phyloP scores from a whole-genome alignment of 30 jellyfish, hydroid and myxozoan genomes.

The Aurelia sp. region DNA sequence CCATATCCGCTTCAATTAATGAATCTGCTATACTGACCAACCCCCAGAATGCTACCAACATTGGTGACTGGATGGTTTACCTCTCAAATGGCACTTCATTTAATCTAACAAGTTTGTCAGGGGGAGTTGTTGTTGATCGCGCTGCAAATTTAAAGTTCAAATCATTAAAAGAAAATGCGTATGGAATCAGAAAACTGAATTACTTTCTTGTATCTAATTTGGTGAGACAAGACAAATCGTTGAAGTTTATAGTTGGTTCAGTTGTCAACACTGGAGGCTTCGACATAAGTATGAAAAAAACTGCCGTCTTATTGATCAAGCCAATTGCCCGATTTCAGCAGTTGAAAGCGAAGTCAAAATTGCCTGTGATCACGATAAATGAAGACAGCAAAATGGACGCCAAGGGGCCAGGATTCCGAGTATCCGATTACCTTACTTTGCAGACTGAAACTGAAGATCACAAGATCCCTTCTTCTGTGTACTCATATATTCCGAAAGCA shows the following conservation, averaged over 20 bases:
- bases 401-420: background rate
- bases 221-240: background rate
- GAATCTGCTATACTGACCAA: slow-evolving; percentile 9
- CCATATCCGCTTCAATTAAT: slow-evolving; percentile 22
- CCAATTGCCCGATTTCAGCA: slow-evolving; percentile 48
- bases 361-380: background rate
- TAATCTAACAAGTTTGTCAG: slow-evolving; percentile 3
- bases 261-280: background rate
- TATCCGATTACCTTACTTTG: background rate
- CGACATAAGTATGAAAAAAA: background rate
- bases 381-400: slow-evolving; percentile 10
- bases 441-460: background rate
- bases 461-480: slow-evolving; percentile 8
- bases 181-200: slow-evolving; percentile 29
- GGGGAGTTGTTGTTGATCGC: slow-evolving; percentile 23
- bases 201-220: slow-evolving; percentile 3
- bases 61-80: slow-evolving; percentile 32
- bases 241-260: background rate
- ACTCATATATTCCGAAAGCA: slow-evolving; percentile 24
- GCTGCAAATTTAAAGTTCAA: slow-evolving; percentile 2
- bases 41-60: background rate
- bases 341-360: background rate
- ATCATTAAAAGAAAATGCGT: background rate
- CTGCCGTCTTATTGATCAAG: slow-evolving; percentile 26
- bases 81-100: slow-evolving; percentile 14